Base-by-base conservation (phyloP, 2,797 vertebrate genomes). In the Phrynocephalus guinanensis region DNA sequence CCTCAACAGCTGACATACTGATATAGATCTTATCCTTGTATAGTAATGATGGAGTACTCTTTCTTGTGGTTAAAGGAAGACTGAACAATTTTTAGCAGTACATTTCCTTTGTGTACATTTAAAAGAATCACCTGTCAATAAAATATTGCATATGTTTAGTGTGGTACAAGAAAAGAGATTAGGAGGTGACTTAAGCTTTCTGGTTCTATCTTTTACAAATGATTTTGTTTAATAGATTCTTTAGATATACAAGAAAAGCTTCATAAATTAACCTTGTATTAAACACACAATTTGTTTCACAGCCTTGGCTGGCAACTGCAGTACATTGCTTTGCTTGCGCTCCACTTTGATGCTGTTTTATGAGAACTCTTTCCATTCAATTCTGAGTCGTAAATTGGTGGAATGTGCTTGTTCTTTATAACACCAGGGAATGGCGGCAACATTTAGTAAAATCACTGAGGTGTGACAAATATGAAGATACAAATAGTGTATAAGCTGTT, bases 381-480 rank as follows among this genome's bases (percentile, higher is more conserved):
- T 86, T 86, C 52, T 52, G 79, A 33, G 52, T 56, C n/a, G 1
- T 86, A 86, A 86, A 80, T 80, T 80, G 85, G 80, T 80, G 78
- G 68, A 80, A 63, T 52, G 22, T 82, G 66, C 48, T 70, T 1
- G 7, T 70, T 83, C 60, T 82, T 87, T 83, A 87, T 48, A 83
- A 60, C 30, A 44, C 67, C 56, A 78, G 30, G 44, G 48, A 71
- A 83, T 87, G 86, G 73, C 24, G 48, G 63, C n/a, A 83, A 70
- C 73, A 83, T 83, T 87, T 87, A 77, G 72, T 83, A 87, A 78
- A 87, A 87, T 60, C 78, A 83, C 72, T 87, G 81, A 87, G 63
- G 73, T 70, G 28, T 83, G 86, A 56, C 72, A 87, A 77, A 87
- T 78, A 83, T 56, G 63, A 83, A 83, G 80, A 28, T 63, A 70